Evolutionary conservation across 37 sponge, comb jelly and placozoan genomes (phyloP).

Genomic region (Cliona cf. orientalis): DNA sequence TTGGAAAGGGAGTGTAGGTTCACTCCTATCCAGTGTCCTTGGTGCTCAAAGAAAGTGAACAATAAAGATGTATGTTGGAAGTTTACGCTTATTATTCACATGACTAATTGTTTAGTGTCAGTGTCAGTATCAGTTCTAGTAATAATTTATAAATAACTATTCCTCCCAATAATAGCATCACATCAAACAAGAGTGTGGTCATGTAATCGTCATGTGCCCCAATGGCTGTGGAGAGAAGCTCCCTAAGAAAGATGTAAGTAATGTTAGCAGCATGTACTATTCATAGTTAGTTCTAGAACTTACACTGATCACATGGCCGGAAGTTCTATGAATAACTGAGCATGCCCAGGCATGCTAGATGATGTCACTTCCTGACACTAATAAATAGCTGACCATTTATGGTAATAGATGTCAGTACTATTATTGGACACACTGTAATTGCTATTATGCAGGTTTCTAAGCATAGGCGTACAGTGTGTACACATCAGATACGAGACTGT

Average conservation of each 20-base stretch:
- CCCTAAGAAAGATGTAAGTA: conserved; percentile 55
- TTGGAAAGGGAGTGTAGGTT: conserved; percentile 36
- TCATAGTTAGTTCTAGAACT: too few species aligned
- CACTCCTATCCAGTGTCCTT: conserved; percentile 35
- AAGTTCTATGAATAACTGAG: too few species aligned
- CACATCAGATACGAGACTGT: conserved; percentile 7
- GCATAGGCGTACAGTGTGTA: conserved; percentile 23
- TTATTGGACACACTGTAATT: too few species aligned
- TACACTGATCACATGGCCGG: too few species aligned
- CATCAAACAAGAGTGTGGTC: conserved; percentile 28
- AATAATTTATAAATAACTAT: background rate
- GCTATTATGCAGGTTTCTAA: conserved; percentile 16
- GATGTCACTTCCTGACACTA: too few species aligned
- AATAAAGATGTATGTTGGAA: conserved; percentile 58
- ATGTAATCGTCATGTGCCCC: conserved; percentile 24
- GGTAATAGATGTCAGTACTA: too few species aligned
- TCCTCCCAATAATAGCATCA: conserved; percentile 34
- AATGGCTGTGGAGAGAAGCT: conserved; percentile 62
- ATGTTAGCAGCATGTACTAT: too few species aligned
- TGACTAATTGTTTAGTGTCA: too few species aligned
- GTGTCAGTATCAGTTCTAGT: too few species aligned
- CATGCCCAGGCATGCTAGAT: too few species aligned
- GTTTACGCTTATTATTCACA: background rate
- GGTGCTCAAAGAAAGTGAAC: conserved; percentile 30
- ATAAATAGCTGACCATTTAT: too few species aligned